Evolutionary conservation across 2,113 vertebrate genomes (phyloP), one percentile per base, ranked within the genome.

Genomic region (Tenebrosternarchus preto): DNA sequence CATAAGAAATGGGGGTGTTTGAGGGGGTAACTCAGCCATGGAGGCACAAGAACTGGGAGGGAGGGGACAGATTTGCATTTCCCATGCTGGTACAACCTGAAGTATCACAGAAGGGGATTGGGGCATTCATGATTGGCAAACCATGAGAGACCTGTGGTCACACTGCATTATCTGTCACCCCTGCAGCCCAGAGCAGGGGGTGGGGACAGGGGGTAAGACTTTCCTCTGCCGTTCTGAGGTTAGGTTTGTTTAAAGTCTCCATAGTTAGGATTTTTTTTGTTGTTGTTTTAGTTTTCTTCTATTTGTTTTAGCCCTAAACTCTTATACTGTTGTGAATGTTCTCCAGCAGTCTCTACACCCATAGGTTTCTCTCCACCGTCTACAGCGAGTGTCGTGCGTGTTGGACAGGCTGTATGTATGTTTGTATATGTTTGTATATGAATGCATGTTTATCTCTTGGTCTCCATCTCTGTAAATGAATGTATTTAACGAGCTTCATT

Each of bases 361-460:
- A 27, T 55, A 63, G 68, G 24, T 80, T 80, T 63, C 27, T 43
- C 25, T 17, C 19, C 59, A 22, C 22, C 16, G 56, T 71, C 59
- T 72, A 36, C 73, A 69, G 76, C 57, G 22, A 71, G 55, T 22
- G 77, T 43, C 55, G 36, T 70, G 31, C 68, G 67, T 78, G 78
- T 83, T 39, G 76, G 69, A 73, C 73, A 59, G 80, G 77, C 66
- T 77, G 85, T 80, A 69, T 70, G 84, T 88, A 73, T 78, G 86
- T 86, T 81, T 89, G 85, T 88, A 85, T 84, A 55, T 89, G 89
- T 90, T 87, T 90, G 88, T 87, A 50, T 77, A 73, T 66, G 82
- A 77, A 53, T 55, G 82, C 68, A 77, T 36, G 79, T 79, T 4
- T 4, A 64, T 70, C 36, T 85, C 15, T 53, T 73, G 57, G 55